phyloP scores from a whole-genome alignment of 2,113 vertebrate species.

The Dicerorhinus sumatrensis region DNA sequence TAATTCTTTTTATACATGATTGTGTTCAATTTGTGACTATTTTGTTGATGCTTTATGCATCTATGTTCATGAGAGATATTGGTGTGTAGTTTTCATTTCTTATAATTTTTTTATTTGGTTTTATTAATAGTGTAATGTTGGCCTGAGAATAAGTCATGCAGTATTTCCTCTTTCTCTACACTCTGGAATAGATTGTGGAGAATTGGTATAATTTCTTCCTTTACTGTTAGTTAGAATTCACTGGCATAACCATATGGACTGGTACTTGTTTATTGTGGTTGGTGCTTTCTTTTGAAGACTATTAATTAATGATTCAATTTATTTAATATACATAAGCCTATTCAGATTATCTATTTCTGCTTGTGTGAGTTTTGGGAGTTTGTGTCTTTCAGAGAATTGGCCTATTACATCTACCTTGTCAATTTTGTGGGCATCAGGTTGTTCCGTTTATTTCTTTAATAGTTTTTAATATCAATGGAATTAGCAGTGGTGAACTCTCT shows the following conservation, averaged over 20 bases:
- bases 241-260: neutral
- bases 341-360: neutral
- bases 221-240: neutral
- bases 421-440: neutral
- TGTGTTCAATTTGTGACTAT: neutral
- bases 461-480: neutral
- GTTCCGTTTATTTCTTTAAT: neutral
- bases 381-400: neutral
- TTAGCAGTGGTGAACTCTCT: neutral
- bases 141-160: neutral
- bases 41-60: neutral
- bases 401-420: neutral
- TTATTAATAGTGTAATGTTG: neutral
- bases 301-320: neutral
- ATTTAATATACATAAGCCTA: neutral
- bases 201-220: neutral
- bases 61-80: neutral
- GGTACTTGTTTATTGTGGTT: neutral
- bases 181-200: neutral
- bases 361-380: neutral
- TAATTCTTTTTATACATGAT: neutral
- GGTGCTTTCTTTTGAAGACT: neutral
- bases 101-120: neutral
- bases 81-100: neutral
- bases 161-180: neutral